Evolutionary conservation across 2,113 vertebrate species (phyloP).

Genomic region (Channa maculata): DNA sequence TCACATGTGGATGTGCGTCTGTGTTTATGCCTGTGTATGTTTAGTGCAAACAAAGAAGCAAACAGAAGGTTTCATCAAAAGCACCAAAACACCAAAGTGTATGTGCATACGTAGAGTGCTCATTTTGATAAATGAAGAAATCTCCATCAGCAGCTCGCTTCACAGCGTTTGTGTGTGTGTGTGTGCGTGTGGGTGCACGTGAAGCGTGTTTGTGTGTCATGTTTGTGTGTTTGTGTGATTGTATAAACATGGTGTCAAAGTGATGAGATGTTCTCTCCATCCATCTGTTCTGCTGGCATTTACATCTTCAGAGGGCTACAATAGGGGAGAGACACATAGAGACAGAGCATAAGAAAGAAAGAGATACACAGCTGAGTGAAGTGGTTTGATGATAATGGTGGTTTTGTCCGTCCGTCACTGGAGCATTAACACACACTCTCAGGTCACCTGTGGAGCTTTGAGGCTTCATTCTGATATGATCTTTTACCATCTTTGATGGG

Average conservation of each 20-base stretch:
- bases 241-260: conserved; percentile 73
- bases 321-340: conserved; percentile 39
- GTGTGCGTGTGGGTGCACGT: conserved; percentile 4
- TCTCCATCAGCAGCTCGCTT: conserved; percentile 54
- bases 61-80: conserved; percentile 71
- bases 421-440: conserved; percentile 20
- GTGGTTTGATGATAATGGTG: conserved; percentile 20
- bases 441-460: conserved; percentile 24
- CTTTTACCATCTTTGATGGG: conserved; percentile 30
- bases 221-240: conserved; percentile 46
- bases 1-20: conserved; percentile 15
- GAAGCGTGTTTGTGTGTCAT: conserved; percentile 42
- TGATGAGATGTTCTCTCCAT: conserved; percentile 72
- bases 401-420: conserved; percentile 34
- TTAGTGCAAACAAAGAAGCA: conserved; percentile 63
- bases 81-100: conserved; percentile 59
- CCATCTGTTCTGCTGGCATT: conserved; percentile 80
- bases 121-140: conserved; percentile 64
- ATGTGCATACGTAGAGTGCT: conserved; percentile 23
- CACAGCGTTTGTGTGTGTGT: conserved; percentile 5
- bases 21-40: conserved; percentile 29
- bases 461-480: conserved; percentile 22
- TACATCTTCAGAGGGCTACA: conserved; percentile 63
- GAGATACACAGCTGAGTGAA: conserved; percentile 32
- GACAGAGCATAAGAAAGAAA: background rate